Conservation (phyloP, 2,113 vertebrate species). For the Podocnemis expansa region DNA sequence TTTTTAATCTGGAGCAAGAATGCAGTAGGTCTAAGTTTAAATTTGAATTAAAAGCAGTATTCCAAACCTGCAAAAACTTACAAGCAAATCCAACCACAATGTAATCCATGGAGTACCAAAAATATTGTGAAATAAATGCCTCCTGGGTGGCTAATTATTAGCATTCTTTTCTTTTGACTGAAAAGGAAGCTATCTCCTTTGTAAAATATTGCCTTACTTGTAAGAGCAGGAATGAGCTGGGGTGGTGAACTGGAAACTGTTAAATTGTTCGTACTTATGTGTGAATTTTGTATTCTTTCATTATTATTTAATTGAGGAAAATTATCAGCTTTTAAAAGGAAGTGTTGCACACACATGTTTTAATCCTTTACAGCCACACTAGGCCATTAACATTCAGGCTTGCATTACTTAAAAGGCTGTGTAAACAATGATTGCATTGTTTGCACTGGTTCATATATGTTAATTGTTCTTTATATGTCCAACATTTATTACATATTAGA, state of each 20-base stretch:
- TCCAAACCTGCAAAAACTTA: constrained; percentile 51
- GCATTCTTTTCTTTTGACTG: constrained; percentile 72
- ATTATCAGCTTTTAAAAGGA: background rate
- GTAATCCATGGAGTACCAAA: constrained; percentile 66
- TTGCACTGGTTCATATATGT: constrained; percentile 21
- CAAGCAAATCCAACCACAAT: constrained; percentile 73
- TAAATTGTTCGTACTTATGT: constrained; percentile 47
- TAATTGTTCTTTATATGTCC: background rate
- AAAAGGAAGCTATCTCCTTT: constrained; percentile 62
- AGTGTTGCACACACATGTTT: background rate
- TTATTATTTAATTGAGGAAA: constrained; percentile 27
- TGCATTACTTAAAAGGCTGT: constrained; percentile 25
- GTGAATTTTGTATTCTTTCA: constrained; percentile 39
- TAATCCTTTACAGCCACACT: constrained; percentile 22
- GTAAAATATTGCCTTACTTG: constrained; percentile 60
- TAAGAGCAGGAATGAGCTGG: constrained; percentile 52
- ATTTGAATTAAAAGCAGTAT: constrained; percentile 55
- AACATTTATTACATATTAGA: background rate
- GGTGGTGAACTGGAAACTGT: constrained; percentile 47
- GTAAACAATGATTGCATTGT: constrained; percentile 57
- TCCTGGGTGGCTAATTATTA: constrained; percentile 77
- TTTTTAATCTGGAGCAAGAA: background rate
- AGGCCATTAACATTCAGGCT: constrained; percentile 51
- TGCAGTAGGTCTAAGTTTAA: background rate
- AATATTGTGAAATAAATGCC: constrained; percentile 76